phyloP scores from a whole-genome alignment of 2,797 vertebrate genomes.

The Gymnothorax javanicus region DNA sequence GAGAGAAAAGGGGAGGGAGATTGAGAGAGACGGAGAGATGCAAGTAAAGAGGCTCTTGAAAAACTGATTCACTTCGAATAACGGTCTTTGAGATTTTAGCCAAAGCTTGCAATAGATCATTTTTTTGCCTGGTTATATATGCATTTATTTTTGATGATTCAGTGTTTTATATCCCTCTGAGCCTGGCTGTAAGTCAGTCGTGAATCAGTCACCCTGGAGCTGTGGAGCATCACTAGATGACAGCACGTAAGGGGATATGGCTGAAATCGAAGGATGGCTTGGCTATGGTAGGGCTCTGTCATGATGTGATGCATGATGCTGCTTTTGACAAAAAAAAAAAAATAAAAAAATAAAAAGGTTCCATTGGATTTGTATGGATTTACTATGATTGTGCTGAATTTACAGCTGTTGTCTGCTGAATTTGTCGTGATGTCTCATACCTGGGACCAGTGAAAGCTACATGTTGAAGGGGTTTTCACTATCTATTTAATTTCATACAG shows the following conservation, averaged over 20 bases:
- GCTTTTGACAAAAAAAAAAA: background rate
- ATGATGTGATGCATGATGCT: background rate
- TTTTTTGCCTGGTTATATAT: slow-evolving; percentile 44
- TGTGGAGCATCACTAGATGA: slow-evolving; percentile 42
- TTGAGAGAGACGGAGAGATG: slow-evolving; percentile 35
- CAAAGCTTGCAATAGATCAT: slow-evolving; percentile 60
- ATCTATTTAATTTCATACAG: background rate
- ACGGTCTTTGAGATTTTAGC: slow-evolving; percentile 51
- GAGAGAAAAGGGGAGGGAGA: background rate
- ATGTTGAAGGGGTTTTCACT: background rate
- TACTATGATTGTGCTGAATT: background rate
- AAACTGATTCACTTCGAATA: slow-evolving; percentile 66
- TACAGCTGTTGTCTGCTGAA: background rate
- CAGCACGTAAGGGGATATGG: slow-evolving; percentile 56
- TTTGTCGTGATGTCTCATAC: background rate
- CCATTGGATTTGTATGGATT: slow-evolving; percentile 5
- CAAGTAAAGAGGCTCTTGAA: slow-evolving; percentile 53
- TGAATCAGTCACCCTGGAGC: slow-evolving; percentile 9
- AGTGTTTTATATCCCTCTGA: background rate
- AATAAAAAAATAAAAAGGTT: background rate
- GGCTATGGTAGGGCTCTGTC: slow-evolving; percentile 52
- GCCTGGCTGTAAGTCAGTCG: background rate
- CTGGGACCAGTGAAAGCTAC: background rate
- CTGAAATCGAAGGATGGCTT: slow-evolving; percentile 61
- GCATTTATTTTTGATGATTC: background rate